A percentile compares a stretch with the other conserved stretches of the same genome.
These are phyloP conservation scores for Ochotona curzoniae DNA, from an alignment of 2,113 vertebrate species.

Conservation along the genomic window DNA sequence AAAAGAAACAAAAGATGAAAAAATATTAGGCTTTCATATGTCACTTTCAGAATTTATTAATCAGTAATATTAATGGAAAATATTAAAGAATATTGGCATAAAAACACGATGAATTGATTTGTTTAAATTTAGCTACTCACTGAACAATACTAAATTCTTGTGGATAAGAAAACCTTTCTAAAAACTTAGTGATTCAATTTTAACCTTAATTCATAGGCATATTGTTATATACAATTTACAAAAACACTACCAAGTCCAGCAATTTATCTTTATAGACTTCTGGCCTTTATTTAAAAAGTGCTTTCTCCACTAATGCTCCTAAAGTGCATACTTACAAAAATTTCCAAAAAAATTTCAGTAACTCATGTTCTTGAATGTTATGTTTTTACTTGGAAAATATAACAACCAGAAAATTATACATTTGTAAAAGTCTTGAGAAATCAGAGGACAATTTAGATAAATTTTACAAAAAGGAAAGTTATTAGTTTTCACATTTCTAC, in stretches of 20 bases:
- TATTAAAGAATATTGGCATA: background rate
- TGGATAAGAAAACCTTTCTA: conserved; percentile 5
- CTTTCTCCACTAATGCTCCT: background rate
- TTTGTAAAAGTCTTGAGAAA: conserved; percentile 29
- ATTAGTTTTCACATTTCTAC: conserved; percentile 25
- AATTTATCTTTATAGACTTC: background rate
- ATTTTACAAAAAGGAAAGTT: conserved; percentile 36
- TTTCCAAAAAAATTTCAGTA: background rate
- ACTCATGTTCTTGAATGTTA: conserved; percentile 26
- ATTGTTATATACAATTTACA: background rate
- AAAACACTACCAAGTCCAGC: background rate
- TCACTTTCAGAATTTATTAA: conserved; percentile 10
- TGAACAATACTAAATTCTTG: conserved; percentile 1
- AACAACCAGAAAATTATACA: conserved; percentile 5
- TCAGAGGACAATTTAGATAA: background rate
- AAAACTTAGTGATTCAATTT: conserved; percentile 30
- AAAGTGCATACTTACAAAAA: background rate
- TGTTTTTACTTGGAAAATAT: background rate
- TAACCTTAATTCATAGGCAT: background rate
- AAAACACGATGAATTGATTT: background rate
- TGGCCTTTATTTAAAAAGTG: background rate
- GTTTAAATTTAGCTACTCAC: background rate
- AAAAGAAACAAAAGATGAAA: background rate
- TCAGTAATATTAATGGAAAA: conserved; percentile 35
- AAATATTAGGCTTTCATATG: background rate